A percentile compares a stretch with the other conserved stretches of the same genome.
Evolutionary conservation across 2,888 invertebrate genomes (phyloP).

Genomic region (Hirudinaria manillensis): DNA sequence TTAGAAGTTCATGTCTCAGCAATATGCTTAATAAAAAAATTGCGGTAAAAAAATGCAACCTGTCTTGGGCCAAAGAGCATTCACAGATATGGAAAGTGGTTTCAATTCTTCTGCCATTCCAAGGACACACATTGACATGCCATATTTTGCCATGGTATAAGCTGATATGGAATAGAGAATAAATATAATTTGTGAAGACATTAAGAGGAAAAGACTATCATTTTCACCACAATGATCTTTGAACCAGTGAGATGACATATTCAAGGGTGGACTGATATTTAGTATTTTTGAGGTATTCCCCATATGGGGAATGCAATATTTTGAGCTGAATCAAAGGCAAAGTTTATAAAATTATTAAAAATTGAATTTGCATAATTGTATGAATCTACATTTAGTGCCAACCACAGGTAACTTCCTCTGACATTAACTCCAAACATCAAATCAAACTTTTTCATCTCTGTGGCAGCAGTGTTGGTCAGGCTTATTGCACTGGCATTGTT

Average conservation of each 20-base stretch:
- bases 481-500: constrained; percentile 93
- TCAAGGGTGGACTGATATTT: constrained; percentile 88
- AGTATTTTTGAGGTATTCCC: constrained; percentile 86
- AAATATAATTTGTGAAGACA: not conserved
- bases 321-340: constrained; percentile 65
- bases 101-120: constrained; percentile 93
- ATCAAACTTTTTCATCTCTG: constrained; percentile 92
- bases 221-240: constrained; percentile 68
- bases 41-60: constrained; percentile 58
- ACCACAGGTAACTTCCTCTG: constrained; percentile 85
- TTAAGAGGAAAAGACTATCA: constrained; percentile 62
- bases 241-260: constrained; percentile 84
- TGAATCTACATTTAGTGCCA: not conserved
- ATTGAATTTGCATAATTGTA: not conserved
- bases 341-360: not conserved
- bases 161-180: constrained; percentile 57
- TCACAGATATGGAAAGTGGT: constrained; percentile 76
- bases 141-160: constrained; percentile 96
- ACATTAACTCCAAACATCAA: constrained; percentile 91
- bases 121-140: constrained; percentile 95
- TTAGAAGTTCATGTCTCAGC: not conserved
- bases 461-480: constrained; percentile 65
- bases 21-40: not conserved
- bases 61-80: constrained; percentile 92
- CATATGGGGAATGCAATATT: constrained; percentile 78